Evolutionary conservation across 2,113 vertebrate genomes (phyloP).

Genomic region (Lycaon pictus): DNA sequence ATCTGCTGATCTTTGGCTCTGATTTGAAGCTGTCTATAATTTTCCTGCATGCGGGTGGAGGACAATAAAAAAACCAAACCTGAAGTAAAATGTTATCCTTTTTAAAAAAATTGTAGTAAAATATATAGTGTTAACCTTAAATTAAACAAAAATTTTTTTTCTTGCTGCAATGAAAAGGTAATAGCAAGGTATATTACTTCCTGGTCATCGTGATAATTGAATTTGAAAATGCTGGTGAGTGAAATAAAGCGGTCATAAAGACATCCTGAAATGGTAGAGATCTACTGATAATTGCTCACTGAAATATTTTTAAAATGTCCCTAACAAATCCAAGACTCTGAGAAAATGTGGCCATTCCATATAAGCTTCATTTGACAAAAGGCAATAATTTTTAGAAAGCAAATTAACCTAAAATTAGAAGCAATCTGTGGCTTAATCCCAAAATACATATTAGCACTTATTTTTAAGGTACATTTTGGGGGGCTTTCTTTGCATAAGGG

Average conservation of each 20-base stretch:
- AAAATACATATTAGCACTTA: conserved; percentile 52
- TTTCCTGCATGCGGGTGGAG: not conserved
- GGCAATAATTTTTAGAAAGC: conserved; percentile 37
- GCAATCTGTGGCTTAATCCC: conserved; percentile 27
- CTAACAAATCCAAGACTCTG: conserved; percentile 24
- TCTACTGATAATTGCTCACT: conserved; percentile 28
- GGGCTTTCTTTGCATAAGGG: conserved; percentile 27
- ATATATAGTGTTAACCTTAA: not conserved
- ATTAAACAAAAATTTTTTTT: not conserved
- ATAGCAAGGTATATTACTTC: not conserved
- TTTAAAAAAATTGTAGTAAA: not conserved
- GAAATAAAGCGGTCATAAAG: not conserved
- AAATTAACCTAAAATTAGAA: conserved; percentile 62
- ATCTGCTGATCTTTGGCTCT: conserved; percentile 55
- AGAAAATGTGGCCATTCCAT: conserved; percentile 33
- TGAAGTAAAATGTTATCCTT: not conserved
- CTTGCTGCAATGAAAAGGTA: conserved; percentile 35
- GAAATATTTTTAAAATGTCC: not conserved
- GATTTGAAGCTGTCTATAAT: conserved; percentile 53
- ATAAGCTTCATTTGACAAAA: conserved; percentile 47
- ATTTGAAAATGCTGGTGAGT: conserved; percentile 37
- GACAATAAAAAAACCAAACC: conserved; percentile 17
- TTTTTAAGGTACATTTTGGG: not conserved
- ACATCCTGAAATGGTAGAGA: conserved; percentile 8
- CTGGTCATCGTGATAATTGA: not conserved